Base-by-base conservation (phyloP, 2,113 vertebrate genomes). In the Hippotragus niger region DNA sequence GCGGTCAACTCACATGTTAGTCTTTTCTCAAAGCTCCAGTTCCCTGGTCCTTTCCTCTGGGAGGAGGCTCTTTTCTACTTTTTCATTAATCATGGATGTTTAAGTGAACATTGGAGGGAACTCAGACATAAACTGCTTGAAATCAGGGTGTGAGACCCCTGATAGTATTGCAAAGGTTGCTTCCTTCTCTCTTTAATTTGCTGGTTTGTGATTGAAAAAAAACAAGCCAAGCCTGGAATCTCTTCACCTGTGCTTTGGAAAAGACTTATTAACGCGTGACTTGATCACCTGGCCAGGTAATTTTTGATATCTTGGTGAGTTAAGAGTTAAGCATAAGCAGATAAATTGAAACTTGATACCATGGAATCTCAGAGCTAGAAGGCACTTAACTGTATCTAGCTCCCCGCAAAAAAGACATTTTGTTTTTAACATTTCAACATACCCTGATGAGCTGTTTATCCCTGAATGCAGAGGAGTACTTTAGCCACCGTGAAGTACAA, bases 321-420 rank as follows among this genome's bases (percentile, higher is more conserved):
- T 89, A 67, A 93, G 7, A 90, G 58, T 50, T 86, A 50, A 93
- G 4, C 74, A 2, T 64, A 40, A 91, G 60, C 55, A 97, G 93
- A 47, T 53, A 83, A 3, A 5, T 84, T 94, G 19, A 93, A 50
- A 94, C 6, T 84, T 86, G 67, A 15, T 93, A 89, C 29, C 74
- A 47, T 3, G 83, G 81, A 90, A 92, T 88, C 60, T 91, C 67
- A 94, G 87, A 95, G 31, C 64, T 95, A 53, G 53, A 92, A 88
- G 57, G 31, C 29, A 64, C 21, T 86, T 88, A 95, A 83, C 40
- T 74, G 80, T 53, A 57, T 62, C 45, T 27, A 76, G 43, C 8
- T 58, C 19, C 6, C 33, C 29, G 1, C 62, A 83, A 95, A 25
- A 86, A 50, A 93, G 88, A 87, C 17, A 71, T 90, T 97, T 76